Evolutionary conservation across 2,888 invertebrate genomes (phyloP), one percentile per base, ranked within the genome.

Genomic region (Ophioninae sp.): DNA sequence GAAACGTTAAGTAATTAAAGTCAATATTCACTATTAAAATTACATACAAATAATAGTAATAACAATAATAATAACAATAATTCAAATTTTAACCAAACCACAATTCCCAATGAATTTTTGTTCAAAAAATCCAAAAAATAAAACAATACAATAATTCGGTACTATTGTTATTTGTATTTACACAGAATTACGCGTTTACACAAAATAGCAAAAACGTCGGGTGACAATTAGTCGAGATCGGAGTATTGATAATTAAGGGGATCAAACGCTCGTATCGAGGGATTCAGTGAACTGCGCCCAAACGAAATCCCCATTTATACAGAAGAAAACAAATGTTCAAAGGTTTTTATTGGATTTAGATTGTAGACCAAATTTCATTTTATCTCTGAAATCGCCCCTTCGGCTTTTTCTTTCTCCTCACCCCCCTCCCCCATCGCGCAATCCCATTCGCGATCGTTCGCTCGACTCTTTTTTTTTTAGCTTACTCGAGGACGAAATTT

Each of bases 401-500:
- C 30, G 30, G 30, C 30, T 59, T 57, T 13, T 2, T n/a, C 41
- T 13, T 72, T 2, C 21, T 6, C n/a, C n/a, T 20, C 8, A 13
- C 13, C 23, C 62, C 8, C 3, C 61, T 2, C 62, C 21, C 62
- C 21, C 21, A 8, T 59, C 59, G 20, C 37, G 13, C 50, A 17
- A 0, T 17, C 50, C 17, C 50, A 6, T 50, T 50, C 50, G 13
- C 13, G 50, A 50, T 50, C 0, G 17, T 21, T n/a, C n/a, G 20
- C 30, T 21, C 37, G 20, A 39, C 41, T 59, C 56, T 72, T 5
- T 41, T 21, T 23, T 21, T 44, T 44, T 72, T 39, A 13, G 39
- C 37, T n/a, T 8, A 59, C 21, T 73, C 30, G 37, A 13, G 13
- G n/a, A 7, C 6, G 59, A 68, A 61, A 50, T 72, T 72, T 67